Conservation (phyloP, 2,113 vertebrate genomes). For the Amblyornis subalaris region DNA sequence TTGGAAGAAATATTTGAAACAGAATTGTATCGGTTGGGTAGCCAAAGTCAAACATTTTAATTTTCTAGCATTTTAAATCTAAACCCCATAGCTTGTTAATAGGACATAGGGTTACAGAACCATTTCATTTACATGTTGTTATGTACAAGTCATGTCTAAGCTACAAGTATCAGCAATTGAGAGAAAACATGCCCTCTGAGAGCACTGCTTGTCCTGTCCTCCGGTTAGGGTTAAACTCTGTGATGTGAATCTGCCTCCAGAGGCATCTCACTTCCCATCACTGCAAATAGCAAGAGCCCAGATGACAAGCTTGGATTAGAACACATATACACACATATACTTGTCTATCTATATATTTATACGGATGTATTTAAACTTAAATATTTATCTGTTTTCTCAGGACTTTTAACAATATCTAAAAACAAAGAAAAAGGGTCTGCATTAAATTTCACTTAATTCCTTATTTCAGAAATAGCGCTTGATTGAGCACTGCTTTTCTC, state of each 20-base stretch:
- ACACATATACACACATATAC: not conserved
- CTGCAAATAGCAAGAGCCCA: not conserved
- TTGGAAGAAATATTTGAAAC: not conserved
- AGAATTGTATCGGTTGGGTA: not conserved
- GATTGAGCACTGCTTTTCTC: not conserved
- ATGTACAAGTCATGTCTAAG: not conserved
- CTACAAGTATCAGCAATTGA: rapidly evolving
- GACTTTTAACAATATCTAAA: not conserved
- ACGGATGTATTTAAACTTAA: not conserved
- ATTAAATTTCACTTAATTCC: not conserved
- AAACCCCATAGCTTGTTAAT: not conserved
- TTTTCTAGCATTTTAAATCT: not conserved
- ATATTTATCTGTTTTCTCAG: not conserved
- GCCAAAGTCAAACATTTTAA: not conserved
- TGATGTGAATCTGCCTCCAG: not conserved
- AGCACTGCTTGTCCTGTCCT: not conserved
- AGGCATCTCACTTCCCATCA: not conserved
- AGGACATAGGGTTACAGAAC: not conserved
- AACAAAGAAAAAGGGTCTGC: not conserved
- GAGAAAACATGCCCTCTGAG: rapidly evolving
- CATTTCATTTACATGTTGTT: not conserved
- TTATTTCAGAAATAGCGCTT: not conserved
- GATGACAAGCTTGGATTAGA: not conserved
- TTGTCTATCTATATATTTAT: not conserved
- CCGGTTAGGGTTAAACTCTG: not conserved